These are phyloP conservation scores for Hypolimnas misippus DNA, from an alignment of 2,888 invertebrate genomes.

Conservation along the genomic window DNA sequence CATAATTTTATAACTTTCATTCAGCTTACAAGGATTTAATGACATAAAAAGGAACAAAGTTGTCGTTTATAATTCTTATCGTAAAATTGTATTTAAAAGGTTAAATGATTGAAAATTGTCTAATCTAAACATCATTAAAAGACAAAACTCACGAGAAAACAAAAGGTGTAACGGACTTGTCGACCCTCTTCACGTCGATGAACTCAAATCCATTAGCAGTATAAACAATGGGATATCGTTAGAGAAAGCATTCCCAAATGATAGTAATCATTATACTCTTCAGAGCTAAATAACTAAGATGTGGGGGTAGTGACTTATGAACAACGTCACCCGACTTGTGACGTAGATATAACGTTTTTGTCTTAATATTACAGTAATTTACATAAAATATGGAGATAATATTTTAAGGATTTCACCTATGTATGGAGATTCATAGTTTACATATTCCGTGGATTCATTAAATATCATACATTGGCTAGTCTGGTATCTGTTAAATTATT, in stretches of 20 bases:
- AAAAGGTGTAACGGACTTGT: no score
- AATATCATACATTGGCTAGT: no score
- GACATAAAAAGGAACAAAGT: no score
- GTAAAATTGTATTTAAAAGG: no score
- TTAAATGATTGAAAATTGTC: no score
- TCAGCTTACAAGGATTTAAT: no score
- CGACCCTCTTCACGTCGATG: constrained; percentile 23
- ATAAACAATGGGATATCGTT: constrained; percentile 36
- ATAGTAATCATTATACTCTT: constrained; percentile 49
- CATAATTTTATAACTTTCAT: no score
- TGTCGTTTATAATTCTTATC: no score
- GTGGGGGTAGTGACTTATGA: neutral
- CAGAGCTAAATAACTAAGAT: constrained; percentile 1
- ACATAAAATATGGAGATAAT: neutral
- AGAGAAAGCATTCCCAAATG: constrained; percentile 26
- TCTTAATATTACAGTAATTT: neutral
- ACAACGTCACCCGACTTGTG: neutral
- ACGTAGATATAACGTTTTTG: neutral
- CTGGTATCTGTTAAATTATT: no score
- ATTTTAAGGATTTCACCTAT: no score
- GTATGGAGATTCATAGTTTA: no score
- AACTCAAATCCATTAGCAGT: constrained; percentile 35
- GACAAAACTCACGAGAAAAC: neutral
- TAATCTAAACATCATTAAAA: constrained; percentile 4
- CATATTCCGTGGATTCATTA: no score